Conservation (phyloP, 2,888 invertebrate species). For the Zaprionus bogoriensis region DNA sequence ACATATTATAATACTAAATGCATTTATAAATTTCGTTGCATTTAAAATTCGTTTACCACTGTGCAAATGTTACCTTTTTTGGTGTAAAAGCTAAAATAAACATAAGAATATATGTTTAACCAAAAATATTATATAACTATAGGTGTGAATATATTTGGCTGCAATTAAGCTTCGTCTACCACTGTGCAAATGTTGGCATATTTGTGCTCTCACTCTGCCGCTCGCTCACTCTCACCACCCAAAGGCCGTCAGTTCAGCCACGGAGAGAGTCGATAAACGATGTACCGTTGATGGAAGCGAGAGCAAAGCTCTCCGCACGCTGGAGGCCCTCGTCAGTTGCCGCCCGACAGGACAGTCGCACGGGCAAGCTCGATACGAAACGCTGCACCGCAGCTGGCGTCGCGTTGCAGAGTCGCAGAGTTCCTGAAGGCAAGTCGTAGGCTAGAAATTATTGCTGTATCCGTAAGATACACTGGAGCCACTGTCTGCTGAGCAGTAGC, state of each 20-base stretch:
- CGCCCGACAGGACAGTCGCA: constrained; percentile 66
- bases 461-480: constrained; percentile 29
- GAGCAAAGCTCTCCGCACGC: constrained; percentile 36
- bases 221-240: constrained; percentile 25
- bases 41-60: constrained; percentile 30
- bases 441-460: constrained; percentile 27
- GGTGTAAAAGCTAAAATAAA: not conserved
- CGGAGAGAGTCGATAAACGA: constrained; percentile 30
- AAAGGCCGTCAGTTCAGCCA: constrained; percentile 35
- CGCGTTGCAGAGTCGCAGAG: constrained; percentile 19
- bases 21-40: no score
- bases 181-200: constrained; percentile 33
- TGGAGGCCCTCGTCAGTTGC: constrained; percentile 60
- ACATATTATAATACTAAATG: no score
- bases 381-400: constrained; percentile 14
- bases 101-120: no score
- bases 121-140: no score
- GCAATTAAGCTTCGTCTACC: constrained; percentile 11
- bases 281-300: constrained; percentile 19
- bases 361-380: constrained; percentile 37
- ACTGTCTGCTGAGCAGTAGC: constrained; percentile 3
- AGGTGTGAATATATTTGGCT: no score
- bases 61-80: constrained; percentile 7
- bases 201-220: constrained; percentile 16
- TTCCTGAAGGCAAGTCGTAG: constrained; percentile 13